A percentile compares a stretch with the other conserved stretches of the same genome.
Evolutionary conservation across 2,888 invertebrate species (phyloP).

Genomic region (Aradus depressus): DNA sequence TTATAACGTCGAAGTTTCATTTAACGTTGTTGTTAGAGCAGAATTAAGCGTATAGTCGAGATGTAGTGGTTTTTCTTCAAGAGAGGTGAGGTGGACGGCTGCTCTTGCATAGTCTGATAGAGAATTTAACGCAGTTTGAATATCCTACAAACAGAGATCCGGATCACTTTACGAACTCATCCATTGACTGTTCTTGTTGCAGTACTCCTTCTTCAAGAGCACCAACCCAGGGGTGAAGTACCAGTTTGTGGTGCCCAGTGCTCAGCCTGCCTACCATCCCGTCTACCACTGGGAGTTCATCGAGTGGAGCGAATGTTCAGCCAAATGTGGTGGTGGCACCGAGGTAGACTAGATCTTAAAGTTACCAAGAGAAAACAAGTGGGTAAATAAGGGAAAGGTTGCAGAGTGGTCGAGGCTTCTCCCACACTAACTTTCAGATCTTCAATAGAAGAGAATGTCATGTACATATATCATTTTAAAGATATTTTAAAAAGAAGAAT

Average conservation of each 20-base stretch:
- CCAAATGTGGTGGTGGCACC: constrained; percentile 66
- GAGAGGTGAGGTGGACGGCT: too few relatives aligned
- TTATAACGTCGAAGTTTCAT: too few relatives aligned
- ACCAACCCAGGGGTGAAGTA: constrained; percentile 72
- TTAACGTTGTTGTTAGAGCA: too few relatives aligned
- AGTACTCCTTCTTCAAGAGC: constrained; percentile 40
- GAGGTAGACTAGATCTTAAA: constrained; percentile 23
- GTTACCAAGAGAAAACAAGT: not conserved
- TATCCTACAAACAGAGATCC: not conserved
- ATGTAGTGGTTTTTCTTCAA: too few relatives aligned
- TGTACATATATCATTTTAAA: too few relatives aligned
- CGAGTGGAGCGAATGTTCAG: constrained; percentile 70
- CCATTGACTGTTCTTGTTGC: not conserved
- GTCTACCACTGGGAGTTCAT: constrained; percentile 63
- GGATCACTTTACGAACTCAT: too few relatives aligned
- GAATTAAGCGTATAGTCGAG: too few relatives aligned
- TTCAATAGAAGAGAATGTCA: too few relatives aligned
- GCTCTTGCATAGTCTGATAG: too few relatives aligned
- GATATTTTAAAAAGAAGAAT: too few relatives aligned
- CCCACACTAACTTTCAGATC: too few relatives aligned
- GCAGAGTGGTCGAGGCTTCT: too few relatives aligned
- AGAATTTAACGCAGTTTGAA: not conserved
- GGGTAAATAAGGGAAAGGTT: not conserved
- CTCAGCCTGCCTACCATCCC: constrained; percentile 44
- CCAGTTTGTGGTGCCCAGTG: constrained; percentile 66